A percentile compares a stretch with the other conserved stretches of the same genome.
Conservation (phyloP, 2,888 invertebrate genomes). For the Platycheirus albimanus region DNA sequence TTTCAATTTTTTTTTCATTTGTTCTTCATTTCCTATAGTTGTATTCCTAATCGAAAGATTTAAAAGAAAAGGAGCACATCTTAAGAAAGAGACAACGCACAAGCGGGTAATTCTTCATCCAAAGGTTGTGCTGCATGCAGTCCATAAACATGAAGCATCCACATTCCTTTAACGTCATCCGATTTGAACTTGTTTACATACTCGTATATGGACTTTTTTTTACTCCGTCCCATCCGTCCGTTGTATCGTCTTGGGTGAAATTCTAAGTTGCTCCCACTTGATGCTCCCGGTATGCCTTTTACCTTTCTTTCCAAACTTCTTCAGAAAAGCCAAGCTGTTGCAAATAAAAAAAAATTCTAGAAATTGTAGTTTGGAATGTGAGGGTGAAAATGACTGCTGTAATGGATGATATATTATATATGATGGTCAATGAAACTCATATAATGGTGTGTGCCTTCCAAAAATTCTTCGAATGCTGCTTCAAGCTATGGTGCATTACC, state of each 20-base stretch:
- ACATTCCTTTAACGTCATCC: slow-evolving; percentile 63
- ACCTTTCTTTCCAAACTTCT: not conserved
- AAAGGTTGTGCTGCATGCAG: slow-evolving; percentile 61
- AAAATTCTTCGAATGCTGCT: slow-evolving; percentile 19
- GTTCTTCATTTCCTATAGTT: slow-evolving; percentile 32
- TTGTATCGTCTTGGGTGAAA: not conserved
- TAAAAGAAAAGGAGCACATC: slow-evolving; percentile 1
- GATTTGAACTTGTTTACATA: slow-evolving; percentile 64
- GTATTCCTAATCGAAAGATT: slow-evolving; percentile 44
- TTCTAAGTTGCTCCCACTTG: slow-evolving; percentile 47
- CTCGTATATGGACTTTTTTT: not conserved
- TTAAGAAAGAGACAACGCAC: slow-evolving; percentile 25
- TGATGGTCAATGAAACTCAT: slow-evolving; percentile 61
- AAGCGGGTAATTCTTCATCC: slow-evolving; percentile 51
- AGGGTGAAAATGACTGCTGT: slow-evolving; percentile 54
- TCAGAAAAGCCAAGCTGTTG: slow-evolving; percentile 31
- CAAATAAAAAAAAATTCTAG: not conserved
- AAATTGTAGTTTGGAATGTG: slow-evolving; percentile 23
- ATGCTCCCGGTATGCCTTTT: slow-evolving; percentile 8
- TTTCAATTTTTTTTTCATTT: slow-evolving; percentile 37
- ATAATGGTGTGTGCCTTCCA: not conserved
- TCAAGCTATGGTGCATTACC: slow-evolving; percentile 61
- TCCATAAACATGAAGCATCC: slow-evolving; percentile 60
- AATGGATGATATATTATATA: not conserved
- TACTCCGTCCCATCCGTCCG: not conserved